Conservation (phyloP, 1,140 invertebrate species). For the Drosophila ironensis region DNA sequence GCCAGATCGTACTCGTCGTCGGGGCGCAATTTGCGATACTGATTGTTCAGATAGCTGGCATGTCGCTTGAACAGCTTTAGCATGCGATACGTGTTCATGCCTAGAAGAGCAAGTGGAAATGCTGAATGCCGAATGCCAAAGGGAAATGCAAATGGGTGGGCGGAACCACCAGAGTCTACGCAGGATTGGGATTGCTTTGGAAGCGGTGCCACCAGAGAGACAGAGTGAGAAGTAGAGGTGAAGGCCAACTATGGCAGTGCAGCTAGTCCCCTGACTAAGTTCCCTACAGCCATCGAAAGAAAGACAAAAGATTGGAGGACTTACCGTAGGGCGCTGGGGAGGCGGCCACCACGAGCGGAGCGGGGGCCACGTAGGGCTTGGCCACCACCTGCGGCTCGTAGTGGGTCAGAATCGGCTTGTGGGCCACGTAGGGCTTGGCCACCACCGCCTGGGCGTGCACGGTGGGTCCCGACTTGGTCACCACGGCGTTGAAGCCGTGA, state of each 20-base stretch:
- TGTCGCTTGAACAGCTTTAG: slow-evolving; percentile 77
- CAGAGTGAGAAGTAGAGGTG: slow-evolving; percentile 14
- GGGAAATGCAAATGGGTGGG: slow-evolving; percentile 20
- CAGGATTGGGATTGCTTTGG: neutral
- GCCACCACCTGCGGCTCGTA: slow-evolving; percentile 64
- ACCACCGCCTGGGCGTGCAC: slow-evolving; percentile 82
- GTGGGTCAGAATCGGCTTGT: slow-evolving; percentile 69
- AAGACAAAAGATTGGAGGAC: neutral
- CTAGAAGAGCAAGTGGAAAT: slow-evolving; percentile 61
- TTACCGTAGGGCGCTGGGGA: slow-evolving; percentile 82
- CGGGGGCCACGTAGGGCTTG: slow-evolving; percentile 60
- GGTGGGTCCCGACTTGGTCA: slow-evolving; percentile 84
- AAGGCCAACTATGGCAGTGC: slow-evolving; percentile 27
- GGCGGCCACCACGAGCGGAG: slow-evolving; percentile 73
- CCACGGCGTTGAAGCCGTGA: slow-evolving; percentile 85
- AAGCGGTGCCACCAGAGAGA: slow-evolving; percentile 15
- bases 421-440: slow-evolving; percentile 66
- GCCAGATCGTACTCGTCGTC: slow-evolving; percentile 53
- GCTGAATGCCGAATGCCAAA: slow-evolving; percentile 14
- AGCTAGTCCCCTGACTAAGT: neutral
- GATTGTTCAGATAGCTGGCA: slow-evolving; percentile 79
- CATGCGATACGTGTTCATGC: slow-evolving; percentile 81
- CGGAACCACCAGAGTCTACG: slow-evolving; percentile 13
- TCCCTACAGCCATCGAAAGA: neutral
- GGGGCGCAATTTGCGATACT: slow-evolving; percentile 78